Evolutionary conservation across 2,113 vertebrate species (phyloP).

Genomic region (Tyto alba): DNA sequence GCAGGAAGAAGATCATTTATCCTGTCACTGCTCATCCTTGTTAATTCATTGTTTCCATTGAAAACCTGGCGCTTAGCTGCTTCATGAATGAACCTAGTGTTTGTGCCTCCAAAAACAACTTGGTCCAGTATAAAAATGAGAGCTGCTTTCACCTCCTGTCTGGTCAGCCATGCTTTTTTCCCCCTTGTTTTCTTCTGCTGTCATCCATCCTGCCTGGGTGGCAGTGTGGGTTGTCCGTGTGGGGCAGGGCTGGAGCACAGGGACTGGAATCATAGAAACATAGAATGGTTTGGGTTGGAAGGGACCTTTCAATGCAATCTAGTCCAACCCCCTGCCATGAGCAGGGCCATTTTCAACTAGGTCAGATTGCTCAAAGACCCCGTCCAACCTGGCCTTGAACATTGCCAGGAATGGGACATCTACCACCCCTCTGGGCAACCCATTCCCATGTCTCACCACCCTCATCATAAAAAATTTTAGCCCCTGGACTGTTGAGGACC

Average conservation of each 20-base stretch:
- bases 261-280: background rate
- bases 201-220: background rate
- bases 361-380: background rate
- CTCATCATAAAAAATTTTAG: background rate
- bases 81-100: conserved; percentile 35
- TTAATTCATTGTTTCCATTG: conserved; percentile 57
- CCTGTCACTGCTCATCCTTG: conserved; percentile 28
- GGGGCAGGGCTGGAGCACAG: rapidly evolving
- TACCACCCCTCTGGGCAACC: rapidly evolving
- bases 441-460: background rate
- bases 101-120: conserved; percentile 37
- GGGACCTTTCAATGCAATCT: background rate
- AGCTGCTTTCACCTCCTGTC: background rate
- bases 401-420: background rate
- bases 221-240: background rate
- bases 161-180: background rate
- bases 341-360: background rate
- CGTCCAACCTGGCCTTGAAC: rapidly evolving
- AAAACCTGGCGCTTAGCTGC: background rate
- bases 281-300: background rate
- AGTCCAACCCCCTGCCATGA: rapidly evolving
- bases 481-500: background rate
- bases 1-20: conserved; percentile 30
- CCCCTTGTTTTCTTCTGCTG: background rate
- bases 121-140: background rate